Conservation (phyloP, 1,140 invertebrate genomes). For the Drosophila lacteicornis region DNA sequence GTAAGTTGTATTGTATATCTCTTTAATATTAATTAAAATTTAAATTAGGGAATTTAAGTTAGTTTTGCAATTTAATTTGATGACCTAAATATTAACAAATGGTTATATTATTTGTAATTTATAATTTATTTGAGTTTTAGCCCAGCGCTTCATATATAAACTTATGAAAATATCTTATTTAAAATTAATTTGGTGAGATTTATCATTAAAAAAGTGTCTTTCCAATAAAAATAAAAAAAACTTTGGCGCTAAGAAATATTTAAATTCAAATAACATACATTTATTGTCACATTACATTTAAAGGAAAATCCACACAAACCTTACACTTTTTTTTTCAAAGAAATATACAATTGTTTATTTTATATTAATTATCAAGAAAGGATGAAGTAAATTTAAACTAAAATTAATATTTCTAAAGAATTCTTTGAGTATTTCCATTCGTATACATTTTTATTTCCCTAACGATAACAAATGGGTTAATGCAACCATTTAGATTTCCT, state of each 20-base stretch:
- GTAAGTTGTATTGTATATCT: constrained; percentile 13
- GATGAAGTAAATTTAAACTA: too few relatives aligned
- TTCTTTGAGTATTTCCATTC: too few relatives aligned
- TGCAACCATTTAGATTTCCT: too few relatives aligned
- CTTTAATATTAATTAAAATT: background rate
- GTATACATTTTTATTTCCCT: background rate
- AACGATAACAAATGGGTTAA: background rate
- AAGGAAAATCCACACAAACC: background rate
- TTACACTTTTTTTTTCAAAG: background rate
- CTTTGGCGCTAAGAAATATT: too few relatives aligned
- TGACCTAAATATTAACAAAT: background rate
- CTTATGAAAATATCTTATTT: background rate
- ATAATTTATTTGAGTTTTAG: too few relatives aligned
- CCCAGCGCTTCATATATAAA: too few relatives aligned
- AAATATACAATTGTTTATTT: background rate
- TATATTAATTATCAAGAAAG: too few relatives aligned
- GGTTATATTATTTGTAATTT: background rate
- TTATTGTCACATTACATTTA: too few relatives aligned
- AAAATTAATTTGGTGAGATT: background rate
- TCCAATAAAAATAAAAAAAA: too few relatives aligned
- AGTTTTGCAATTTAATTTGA: background rate
- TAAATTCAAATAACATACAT: too few relatives aligned
- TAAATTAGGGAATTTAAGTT: too few relatives aligned
- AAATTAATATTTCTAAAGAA: background rate
- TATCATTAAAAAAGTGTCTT: too few relatives aligned